Evolutionary conservation across 1,140 invertebrate genomes (phyloP).

Genomic region (Brachionus angularis): DNA sequence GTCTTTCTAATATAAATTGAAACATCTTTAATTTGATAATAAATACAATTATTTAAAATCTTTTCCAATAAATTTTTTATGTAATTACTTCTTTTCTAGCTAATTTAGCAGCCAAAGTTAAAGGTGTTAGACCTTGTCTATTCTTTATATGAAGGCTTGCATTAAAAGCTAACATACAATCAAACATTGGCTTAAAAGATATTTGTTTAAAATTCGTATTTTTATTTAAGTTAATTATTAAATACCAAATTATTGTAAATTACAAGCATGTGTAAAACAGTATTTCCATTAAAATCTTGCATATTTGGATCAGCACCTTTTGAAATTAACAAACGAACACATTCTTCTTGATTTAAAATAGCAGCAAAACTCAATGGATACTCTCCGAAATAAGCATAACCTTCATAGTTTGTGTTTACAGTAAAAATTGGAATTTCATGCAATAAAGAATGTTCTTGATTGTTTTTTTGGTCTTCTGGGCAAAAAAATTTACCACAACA

Average conservation of each 20-base stretch:
- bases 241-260: slow-evolving; percentile 80
- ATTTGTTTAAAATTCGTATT: background rate
- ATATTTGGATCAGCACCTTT: slow-evolving; percentile 88
- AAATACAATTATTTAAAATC: background rate
- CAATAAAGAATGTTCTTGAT: slow-evolving; percentile 69
- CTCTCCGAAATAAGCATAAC: slow-evolving; percentile 95
- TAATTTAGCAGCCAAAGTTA: slow-evolving; percentile 87
- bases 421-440: slow-evolving; percentile 85
- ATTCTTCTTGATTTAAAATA: slow-evolving; percentile 92
- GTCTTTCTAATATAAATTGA: slow-evolving; percentile 88
- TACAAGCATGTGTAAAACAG: slow-evolving; percentile 89
- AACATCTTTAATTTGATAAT: slow-evolving; percentile 66
- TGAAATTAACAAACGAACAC: slow-evolving; percentile 84
- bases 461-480: slow-evolving; percentile 91
- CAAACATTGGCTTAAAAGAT: slow-evolving; percentile 72
- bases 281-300: slow-evolving; percentile 96
- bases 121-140: slow-evolving; percentile 78
- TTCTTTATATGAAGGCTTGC: slow-evolving; percentile 79
- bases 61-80: background rate
- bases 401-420: slow-evolving; percentile 83
- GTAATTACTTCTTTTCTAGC: slow-evolving; percentile 71
- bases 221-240: background rate
- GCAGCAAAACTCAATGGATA: slow-evolving; percentile 93
- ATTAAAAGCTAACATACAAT: slow-evolving; percentile 87
- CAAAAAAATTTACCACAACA: slow-evolving; percentile 80